Evolutionary conservation across 2,797 vertebrate genomes (phyloP), one percentile per base, ranked within the genome.

Genomic region (Cuculus canorus): DNA sequence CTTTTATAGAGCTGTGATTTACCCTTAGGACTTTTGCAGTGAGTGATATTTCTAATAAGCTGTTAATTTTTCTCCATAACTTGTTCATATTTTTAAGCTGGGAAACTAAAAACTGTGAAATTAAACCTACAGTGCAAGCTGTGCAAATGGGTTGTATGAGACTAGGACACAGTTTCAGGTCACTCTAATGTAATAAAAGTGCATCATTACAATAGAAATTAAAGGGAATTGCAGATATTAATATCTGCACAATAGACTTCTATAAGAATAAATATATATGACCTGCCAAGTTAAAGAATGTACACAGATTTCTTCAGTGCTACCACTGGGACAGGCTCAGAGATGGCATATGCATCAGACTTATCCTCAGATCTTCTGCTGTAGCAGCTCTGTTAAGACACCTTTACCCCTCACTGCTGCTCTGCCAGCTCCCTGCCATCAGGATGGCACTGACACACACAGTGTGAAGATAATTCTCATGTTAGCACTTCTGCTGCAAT

Each of bases 61-160:
- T 94, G 70, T 78, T 93, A 93, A 93, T 97, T 96, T 96, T 94
- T 57, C 90, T 91, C 86, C 83, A 89, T 96, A 98, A 97, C 93
- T 96, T 96, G 96, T 93, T 97, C 88, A 64, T 96, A 93, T 96
- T 95, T 97, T 92, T 96, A 95, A 96, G 75, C 64, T 43, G 61
- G 86, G 91, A 97, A 98, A 92, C 97, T 97, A 97, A 97, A 97
- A 97, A 90, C 97, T 98, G 97, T 98, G 97, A 97, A 98, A 98
- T 98, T 98, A 98, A 98, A 95, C 94, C 89, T 94, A 82, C 77
- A 81, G 91, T 66, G 93, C 70, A 83, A 97, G 93, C 97, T 96
- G 96, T 96, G 92, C 54, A 94, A 96, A 97, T 75, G 41, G 76
- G 75, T 93, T 91, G 93, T 92, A 53, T 43, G 86, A 95, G 94